Evolutionary conservation across 2,797 vertebrate species (phyloP), one percentile per base, ranked within the genome.

Genomic region (Tapirus indicus): DNA sequence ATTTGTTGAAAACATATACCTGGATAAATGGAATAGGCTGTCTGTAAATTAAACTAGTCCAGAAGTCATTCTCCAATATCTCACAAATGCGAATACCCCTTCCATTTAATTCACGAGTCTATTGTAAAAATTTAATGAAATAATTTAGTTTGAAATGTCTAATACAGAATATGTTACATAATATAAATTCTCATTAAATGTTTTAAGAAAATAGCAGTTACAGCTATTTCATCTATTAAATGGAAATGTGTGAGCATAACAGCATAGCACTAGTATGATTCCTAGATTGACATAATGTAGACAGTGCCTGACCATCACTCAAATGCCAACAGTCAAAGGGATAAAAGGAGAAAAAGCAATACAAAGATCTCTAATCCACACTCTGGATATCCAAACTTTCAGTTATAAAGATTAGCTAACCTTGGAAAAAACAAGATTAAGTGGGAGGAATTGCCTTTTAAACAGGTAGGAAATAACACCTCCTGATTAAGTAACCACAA

Each of bases 321-420:
- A 56, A 68, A 87, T 82, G 27, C 29, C 64, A 78, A 52, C 52
- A 56, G 32, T 10, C 41, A 75, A 86, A 88, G 44, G 38, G 32
- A 32, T 27, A 91, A 75, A 47, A 56, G 58, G 62, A 12, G 2
- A n/a, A 44, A 69, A 95, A 35, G 25, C 27, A 32, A 54, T 74
- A 49, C 2, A 92, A 92, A 62, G 21, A 93, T 35, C 25, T 38
- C 74, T 87, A 25, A 83, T 56, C n/a, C 60, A 75, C 47, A 77
- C 25, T 88, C 35, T 47, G 29, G n/a, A 44, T 56, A 84, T n/a
- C 54, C 62, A 94, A 25, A 9, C 38, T 92, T 56, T 69, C 54
- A 74, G 29, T 94, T 95, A 86, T 4, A 95, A 94, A 69, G 84
- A 91, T 74, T 62, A 92, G 52, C 21, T 84, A 78, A 83, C 62